phyloP scores from a whole-genome alignment of 2,113 vertebrate species.

The Brevimyrus niger region DNA sequence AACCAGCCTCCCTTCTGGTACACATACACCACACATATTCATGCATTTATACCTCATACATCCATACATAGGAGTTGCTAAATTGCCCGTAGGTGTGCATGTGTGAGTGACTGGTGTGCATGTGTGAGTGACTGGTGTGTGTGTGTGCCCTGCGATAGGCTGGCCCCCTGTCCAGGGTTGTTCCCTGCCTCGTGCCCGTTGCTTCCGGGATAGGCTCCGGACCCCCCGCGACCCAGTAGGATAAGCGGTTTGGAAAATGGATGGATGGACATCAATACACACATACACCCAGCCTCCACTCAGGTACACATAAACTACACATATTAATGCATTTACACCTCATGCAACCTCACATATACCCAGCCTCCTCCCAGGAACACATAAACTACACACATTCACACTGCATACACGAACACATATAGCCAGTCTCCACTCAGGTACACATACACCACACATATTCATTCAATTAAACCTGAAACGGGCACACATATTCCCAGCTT shows the following conservation, averaged over 20 bases:
- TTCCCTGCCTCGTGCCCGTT: too few species aligned
- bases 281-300: background rate
- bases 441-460: background rate
- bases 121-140: too few species aligned
- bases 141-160: too few species aligned
- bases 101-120: too few species aligned
- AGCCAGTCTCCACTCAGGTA: background rate
- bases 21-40: background rate
- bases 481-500: background rate
- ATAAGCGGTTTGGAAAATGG: too few species aligned
- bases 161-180: too few species aligned
- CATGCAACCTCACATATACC: background rate
- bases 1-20: background rate
- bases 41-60: background rate
- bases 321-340: background rate
- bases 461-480: too few species aligned
- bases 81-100: too few species aligned
- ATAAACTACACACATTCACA: background rate
- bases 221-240: too few species aligned
- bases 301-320: background rate
- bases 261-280: too few species aligned
- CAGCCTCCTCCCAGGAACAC: background rate
- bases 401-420: background rate
- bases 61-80: too few species aligned
- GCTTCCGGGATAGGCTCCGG: too few species aligned